Evolutionary conservation across 1,140 invertebrate genomes (phyloP), one percentile per base, ranked within the genome.

Genomic region (Hylaeus anthracinus): DNA sequence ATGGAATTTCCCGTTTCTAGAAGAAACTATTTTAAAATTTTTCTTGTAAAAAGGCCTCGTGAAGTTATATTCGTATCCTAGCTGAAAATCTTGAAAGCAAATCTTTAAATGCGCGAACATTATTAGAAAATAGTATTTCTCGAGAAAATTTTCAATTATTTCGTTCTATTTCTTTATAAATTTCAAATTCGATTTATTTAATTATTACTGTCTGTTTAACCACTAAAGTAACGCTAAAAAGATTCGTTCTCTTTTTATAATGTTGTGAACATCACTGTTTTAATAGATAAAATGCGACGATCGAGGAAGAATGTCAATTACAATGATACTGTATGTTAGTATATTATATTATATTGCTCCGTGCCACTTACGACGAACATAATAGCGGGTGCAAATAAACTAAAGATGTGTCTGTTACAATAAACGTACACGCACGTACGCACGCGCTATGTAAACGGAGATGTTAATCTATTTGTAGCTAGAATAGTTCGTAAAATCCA

Each of bases 401-500:
- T 56, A 26, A 1, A 15, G 51, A 81, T 41, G n/a, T 9, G 10
- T 26, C 0, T 15, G 6, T 48, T 58, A 5, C 6, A 64, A 51
- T 66, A 10, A 69, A 67, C 26, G 45, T 64, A 75, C 53, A 81
- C 53, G 81, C 81, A 69, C 76, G 71, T 69, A 84, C 37, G 79
- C 69, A 79, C 69, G 85, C 77, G 65, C 65, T 87, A 79, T 84
- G 74, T 58, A 55, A 85, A 81, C 81, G 78, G 56, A 78, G 72
- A 60, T 86, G 80, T 77, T 77, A 69, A 73, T 83, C 81, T 86
- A 86, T 85, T 72, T 73, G 63, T 75, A 86, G 65, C 71, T 80
- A 58, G 72, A 70, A 78, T 76, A 82, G 75, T 85, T 72, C 86
- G 76, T 66, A 85, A 82, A 83, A 88, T 81, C 85, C 73, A 86